A percentile compares a stretch with the other conserved stretches of the same genome.
Conservation (phyloP, 2,113 vertebrate genomes). For the Pseudopipra pipra region DNA sequence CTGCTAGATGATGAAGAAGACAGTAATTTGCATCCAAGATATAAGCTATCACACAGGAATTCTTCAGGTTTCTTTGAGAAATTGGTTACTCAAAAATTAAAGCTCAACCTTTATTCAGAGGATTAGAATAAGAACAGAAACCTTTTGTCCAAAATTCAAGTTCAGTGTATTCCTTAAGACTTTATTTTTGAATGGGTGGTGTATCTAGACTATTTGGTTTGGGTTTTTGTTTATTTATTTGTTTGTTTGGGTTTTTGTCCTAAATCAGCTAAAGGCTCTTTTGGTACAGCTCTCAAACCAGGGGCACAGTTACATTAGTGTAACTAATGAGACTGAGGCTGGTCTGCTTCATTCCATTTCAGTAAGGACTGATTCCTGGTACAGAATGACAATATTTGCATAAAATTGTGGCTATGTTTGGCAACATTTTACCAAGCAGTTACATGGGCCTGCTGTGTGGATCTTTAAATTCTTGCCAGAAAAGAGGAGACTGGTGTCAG, state of each 20-base stretch:
- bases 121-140: not conserved
- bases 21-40: not conserved
- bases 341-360: not conserved
- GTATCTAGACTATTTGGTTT: not conserved
- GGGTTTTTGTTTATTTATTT: not conserved
- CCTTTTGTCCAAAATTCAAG: not conserved
- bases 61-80: not conserved
- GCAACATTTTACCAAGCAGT: not conserved
- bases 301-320: too few relatives aligned
- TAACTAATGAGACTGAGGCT: not conserved
- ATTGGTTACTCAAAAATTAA: not conserved
- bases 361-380: not conserved
- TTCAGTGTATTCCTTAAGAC: not conserved
- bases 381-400: not conserved
- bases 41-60: not conserved
- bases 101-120: not conserved
- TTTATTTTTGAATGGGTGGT: not conserved
- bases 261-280: not conserved
- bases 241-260: not conserved
- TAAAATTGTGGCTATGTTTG: not conserved
- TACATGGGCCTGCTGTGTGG: fast-evolving
- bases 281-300: not conserved
- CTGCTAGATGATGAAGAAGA: not conserved
- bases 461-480: not conserved
- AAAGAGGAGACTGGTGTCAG: not conserved